Conservation (phyloP, 2,797 vertebrate genomes). For the Acipenser oxyrinchus region DNA sequence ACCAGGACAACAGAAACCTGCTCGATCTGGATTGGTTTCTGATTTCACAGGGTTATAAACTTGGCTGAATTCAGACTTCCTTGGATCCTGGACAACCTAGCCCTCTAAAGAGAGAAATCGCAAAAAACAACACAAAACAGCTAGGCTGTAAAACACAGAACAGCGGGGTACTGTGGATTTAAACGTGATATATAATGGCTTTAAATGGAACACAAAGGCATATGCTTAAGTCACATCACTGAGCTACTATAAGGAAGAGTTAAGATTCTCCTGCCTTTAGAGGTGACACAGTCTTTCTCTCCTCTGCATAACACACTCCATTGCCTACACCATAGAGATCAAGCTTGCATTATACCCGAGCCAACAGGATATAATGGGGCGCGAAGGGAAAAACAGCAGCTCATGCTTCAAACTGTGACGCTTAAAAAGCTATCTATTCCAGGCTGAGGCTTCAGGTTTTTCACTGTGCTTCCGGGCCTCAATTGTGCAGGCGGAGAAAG, state of each 20-base stretch:
- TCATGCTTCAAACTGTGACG: neutral
- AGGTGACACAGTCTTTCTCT: slow-evolving; percentile 2
- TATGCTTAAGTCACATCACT: neutral
- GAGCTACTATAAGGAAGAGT: neutral
- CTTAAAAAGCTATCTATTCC: neutral
- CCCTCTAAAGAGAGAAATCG: neutral
- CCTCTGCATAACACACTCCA: slow-evolving; percentile 9
- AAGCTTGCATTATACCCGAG: slow-evolving; percentile 6
- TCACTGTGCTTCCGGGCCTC: too few species aligned
- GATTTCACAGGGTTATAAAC: neutral
- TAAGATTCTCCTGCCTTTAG: neutral
- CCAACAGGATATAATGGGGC: slow-evolving; percentile 2
- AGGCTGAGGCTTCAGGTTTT: too few species aligned
- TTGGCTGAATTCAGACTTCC: neutral
- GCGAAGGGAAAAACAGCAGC: neutral
- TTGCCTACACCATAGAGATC: slow-evolving; percentile 5
- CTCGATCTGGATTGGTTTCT: neutral
- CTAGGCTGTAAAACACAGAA: too few species aligned
- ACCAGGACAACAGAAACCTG: neutral
- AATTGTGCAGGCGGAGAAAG: too few species aligned
- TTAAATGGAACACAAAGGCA: too few species aligned
- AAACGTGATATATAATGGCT: too few species aligned
- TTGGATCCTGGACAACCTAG: neutral
- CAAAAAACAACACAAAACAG: neutral
- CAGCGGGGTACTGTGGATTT: too few species aligned